Evolutionary conservation across 2,797 vertebrate genomes (phyloP).

Genomic region (Diplodus sargus): DNA sequence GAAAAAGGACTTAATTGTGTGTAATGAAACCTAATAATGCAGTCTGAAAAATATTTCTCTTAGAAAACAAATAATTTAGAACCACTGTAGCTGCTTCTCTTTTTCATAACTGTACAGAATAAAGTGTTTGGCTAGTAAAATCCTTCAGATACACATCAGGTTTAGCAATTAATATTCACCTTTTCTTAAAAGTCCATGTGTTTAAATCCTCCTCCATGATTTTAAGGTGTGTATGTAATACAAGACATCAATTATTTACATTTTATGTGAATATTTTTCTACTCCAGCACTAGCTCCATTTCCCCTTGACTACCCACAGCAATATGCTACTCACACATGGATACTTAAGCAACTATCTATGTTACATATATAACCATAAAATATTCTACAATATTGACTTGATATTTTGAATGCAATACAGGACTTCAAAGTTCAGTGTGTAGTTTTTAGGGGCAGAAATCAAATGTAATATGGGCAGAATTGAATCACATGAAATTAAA

Average conservation of each 20-base stretch:
- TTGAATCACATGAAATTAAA: too few relatives aligned
- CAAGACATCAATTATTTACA: background rate
- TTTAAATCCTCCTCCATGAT: background rate
- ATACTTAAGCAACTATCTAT: background rate
- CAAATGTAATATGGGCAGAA: too few relatives aligned
- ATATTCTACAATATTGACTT: background rate
- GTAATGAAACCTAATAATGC: background rate
- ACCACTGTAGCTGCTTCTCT: background rate
- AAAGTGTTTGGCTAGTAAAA: background rate
- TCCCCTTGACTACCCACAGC: background rate
- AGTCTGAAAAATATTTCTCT: background rate
- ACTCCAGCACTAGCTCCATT: background rate
- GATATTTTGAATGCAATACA: background rate
- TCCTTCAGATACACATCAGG: too few relatives aligned
- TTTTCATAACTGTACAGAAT: background rate
- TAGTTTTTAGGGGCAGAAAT: too few relatives aligned
- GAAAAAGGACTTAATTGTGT: background rate
- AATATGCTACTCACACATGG: background rate
- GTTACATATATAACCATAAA: too few relatives aligned
- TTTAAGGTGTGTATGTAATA: background rate
- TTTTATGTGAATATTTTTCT: too few relatives aligned
- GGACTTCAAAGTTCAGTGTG: too few relatives aligned
- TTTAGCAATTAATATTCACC: too few relatives aligned
- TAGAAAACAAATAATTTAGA: background rate
- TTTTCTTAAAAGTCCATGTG: background rate